These are phyloP conservation scores for Tetramorium bicarinatum DNA, from an alignment of 2,888 invertebrate genomes.

Conservation along the genomic window DNA sequence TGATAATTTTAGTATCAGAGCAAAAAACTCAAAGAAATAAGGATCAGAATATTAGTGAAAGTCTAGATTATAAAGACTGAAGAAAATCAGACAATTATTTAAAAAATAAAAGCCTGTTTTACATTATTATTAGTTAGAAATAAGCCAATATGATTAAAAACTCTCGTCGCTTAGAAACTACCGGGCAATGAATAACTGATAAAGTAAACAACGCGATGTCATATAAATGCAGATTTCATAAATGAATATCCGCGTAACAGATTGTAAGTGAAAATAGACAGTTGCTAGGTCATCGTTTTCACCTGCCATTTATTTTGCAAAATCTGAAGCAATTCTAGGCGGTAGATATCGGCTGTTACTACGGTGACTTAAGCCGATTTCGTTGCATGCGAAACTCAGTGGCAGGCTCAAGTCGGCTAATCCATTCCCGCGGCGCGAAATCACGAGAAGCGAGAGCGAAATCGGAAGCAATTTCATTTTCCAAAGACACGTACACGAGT, in stretches of 20 bases:
- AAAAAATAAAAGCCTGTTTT: neutral
- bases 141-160: neutral
- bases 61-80: neutral
- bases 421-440: constrained; percentile 30
- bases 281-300: constrained; percentile 52
- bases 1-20: neutral
- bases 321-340: constrained; percentile 56
- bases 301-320: constrained; percentile 58
- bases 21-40: neutral
- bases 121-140: constrained; percentile 23
- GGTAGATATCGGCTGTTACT: constrained; percentile 13
- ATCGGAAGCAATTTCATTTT: constrained; percentile 65
- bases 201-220: constrained; percentile 8
- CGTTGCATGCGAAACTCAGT: constrained; percentile 25
- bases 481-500: constrained; percentile 56
- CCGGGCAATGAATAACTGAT: constrained; percentile 35
- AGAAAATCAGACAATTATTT: constrained; percentile 5
- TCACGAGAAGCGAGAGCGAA: constrained; percentile 51
- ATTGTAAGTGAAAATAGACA: constrained; percentile 15
- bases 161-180: neutral
- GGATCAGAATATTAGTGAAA: constrained; percentile 8
- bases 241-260: constrained; percentile 21
- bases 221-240: constrained; percentile 35
- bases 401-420: constrained; percentile 41
- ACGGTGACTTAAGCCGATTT: constrained; percentile 61